These are phyloP conservation scores for Drosophila chauvacae DNA, from an alignment of 1,140 invertebrate genomes.

Conservation along the genomic window DNA sequence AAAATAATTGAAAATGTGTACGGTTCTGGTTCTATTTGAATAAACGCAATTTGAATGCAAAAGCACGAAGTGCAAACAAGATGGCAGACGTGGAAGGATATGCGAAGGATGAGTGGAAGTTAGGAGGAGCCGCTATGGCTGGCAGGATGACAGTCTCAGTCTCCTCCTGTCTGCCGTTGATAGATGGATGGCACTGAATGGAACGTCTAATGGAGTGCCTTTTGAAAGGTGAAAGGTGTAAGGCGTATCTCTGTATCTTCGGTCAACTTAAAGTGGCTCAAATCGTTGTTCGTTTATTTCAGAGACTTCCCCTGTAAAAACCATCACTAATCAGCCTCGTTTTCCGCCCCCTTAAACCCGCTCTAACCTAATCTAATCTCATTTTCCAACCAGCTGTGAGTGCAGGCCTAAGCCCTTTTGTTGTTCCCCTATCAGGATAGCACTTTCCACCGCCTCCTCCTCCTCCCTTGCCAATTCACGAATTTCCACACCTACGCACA, in stretches of 20 bases:
- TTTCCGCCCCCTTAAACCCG: slow-evolving; percentile 27
- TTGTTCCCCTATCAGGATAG: slow-evolving; percentile 39
- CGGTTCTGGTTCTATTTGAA: slow-evolving; percentile 76
- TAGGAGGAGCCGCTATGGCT: slow-evolving; percentile 1
- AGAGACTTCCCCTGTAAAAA: background rate
- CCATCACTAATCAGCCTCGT: slow-evolving; percentile 34
- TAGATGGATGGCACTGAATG: slow-evolving; percentile 60
- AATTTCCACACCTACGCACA: slow-evolving; percentile 78
- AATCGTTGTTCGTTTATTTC: slow-evolving; percentile 5
- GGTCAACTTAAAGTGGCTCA: slow-evolving; percentile 16
- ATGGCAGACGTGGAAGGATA: slow-evolving; percentile 57
- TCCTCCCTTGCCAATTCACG: slow-evolving; percentile 14
- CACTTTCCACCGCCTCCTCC: slow-evolving; percentile 14
- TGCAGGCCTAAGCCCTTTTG: slow-evolving; percentile 54
- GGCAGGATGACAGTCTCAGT: slow-evolving; percentile 22
- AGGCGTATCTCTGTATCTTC: slow-evolving; percentile 12
- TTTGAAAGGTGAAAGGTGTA: slow-evolving; percentile 9
- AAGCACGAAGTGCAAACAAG: slow-evolving; percentile 82
- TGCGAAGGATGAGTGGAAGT: slow-evolving; percentile 11
- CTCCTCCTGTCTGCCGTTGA: slow-evolving; percentile 56
- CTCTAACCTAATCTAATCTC: slow-evolving; percentile 61
- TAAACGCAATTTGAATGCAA: slow-evolving; percentile 83
- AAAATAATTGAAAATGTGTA: slow-evolving; percentile 83
- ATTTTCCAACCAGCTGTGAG: slow-evolving; percentile 68
- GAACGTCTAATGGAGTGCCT: slow-evolving; percentile 38